These are phyloP conservation scores for Ctenicera cuprea DNA, from an alignment of 2,888 invertebrate species.

Conservation along the genomic window DNA sequence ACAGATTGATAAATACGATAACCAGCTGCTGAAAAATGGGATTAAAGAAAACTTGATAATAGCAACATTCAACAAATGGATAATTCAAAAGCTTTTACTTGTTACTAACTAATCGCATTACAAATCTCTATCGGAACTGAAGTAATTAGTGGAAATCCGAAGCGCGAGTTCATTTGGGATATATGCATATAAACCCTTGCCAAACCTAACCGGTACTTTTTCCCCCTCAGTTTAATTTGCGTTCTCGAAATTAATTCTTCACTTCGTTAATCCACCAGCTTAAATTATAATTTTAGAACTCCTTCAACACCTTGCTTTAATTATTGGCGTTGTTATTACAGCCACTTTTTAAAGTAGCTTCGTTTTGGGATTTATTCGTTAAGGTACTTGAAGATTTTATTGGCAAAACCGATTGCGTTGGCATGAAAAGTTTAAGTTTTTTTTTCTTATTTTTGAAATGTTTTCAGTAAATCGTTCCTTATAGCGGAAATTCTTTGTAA, in stretches of 20 bases:
- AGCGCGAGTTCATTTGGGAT: slow-evolving; percentile 7
- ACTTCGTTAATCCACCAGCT: slow-evolving; percentile 26
- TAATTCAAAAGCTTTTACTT: too few relatives aligned
- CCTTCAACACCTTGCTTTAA: slow-evolving; percentile 17
- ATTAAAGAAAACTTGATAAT: not conserved
- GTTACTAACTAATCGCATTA: slow-evolving; percentile 15
- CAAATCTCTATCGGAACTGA: slow-evolving; percentile 27
- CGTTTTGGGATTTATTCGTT: not conserved
- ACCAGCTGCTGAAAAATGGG: not conserved
- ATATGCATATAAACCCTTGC: not conserved
- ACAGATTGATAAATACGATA: not conserved
- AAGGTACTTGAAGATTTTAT: too few relatives aligned
- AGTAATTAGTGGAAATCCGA: slow-evolving; percentile 25
- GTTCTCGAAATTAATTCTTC: slow-evolving; percentile 34
- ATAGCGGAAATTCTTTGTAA: too few relatives aligned
- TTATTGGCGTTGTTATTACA: slow-evolving; percentile 5
- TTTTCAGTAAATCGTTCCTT: too few relatives aligned
- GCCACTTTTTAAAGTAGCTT: not conserved
- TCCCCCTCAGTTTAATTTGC: slow-evolving; percentile 19
- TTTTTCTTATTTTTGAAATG: too few relatives aligned
- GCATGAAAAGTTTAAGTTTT: too few relatives aligned
- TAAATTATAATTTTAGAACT: slow-evolving; percentile 25
- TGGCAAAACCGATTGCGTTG: too few relatives aligned
- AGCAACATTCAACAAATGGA: not conserved
- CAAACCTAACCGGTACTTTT: slow-evolving; percentile 7